Evolutionary conservation across 2,888 invertebrate genomes (phyloP), one percentile per base, ranked within the genome.

Genomic region (Orgyia antiqua): DNA sequence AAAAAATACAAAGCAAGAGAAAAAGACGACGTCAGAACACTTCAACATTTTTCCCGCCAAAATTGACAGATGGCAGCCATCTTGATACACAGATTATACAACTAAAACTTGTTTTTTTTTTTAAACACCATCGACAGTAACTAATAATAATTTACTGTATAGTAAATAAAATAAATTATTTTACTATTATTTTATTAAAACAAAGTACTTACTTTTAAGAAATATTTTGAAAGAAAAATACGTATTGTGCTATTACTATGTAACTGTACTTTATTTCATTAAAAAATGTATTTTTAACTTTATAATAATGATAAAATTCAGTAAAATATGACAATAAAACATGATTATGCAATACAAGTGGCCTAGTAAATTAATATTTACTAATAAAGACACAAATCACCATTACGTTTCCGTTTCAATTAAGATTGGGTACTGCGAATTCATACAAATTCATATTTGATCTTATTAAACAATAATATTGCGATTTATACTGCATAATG

Each of bases 211-310:
- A 15, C 15, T 15, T 15, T 15, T 6, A 15, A 51, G 10, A 33
- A 15, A 31, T 34, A 42, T 46, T 48, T 4, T 38, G 37, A 43
- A 42, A 40, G 33, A 51, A 43, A 42, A 48, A 52, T 45, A 52
- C 51, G 44, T 51, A 64, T 62, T 63, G 65, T 64, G 65, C 60
- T 61, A 62, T 41, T 40, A 31, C 33, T 48, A 54, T 47, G 53
- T 50, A 49, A 38, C 48, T 64, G 64, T 64, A 64, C 64, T 63
- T 60, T 18, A 40, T 42, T n/a, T 9, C 9, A 45, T 36, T 39
- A 43, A 38, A 28, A 36, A 49, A 42, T 30, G 32, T 31, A 36
- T 53, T 35, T 44, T 15, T 27, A 29, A 33, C n/a, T 35, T 46
- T 30, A 38, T 36, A 38, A 41, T 31, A 51, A 9, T n/a, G 2